Base-by-base conservation (phyloP, 1,140 invertebrate genomes). In the Tetranychus cinnabarinus region DNA sequence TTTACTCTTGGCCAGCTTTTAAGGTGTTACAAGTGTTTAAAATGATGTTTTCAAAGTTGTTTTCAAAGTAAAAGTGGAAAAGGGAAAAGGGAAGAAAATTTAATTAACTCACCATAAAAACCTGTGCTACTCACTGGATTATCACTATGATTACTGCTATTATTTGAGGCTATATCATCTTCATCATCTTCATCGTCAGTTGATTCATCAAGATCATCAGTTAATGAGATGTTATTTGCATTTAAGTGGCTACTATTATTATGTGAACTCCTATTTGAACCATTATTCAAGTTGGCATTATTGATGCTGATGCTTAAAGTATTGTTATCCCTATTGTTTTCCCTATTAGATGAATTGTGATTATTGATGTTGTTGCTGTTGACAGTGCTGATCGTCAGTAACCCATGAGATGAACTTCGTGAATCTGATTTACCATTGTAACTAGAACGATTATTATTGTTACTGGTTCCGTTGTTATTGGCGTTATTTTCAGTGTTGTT, bases 101-200 rank as follows among this genome's bases (percentile, higher is more conserved):
- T 8, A n/a, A 52, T 52, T 23, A 58, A 46, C 42, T 45, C 33
- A 58, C 42, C 42, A 35, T 58, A 45, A 45, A 64, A 62, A 23
- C 61, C 56, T 56, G 61, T 35, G 48, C 57, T 62, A 45, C 57
- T 64, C 6, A 58, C 63, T 35, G 54, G 50, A 61, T 57, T 60
- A 23, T 60, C 54, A 52, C 59, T 61, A 50, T 59, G 55, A 50
- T 63, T 63, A 58, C 63, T 64, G 48, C 62, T 64, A 23, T 56
- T 13, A 39, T 61, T 55, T 33, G 47, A 45, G 2, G 57, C 52
- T 2, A 56, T 55, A 31, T 64, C 58, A 39, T 63, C 52, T 15
- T 64, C 61, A 37, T 64, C 60, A 31, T 61, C 56, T 13, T 64
- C 63, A 31, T 64, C 61, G 45, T 64, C 63, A 37, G 48, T 64